Conservation (phyloP, 2,113 vertebrate species). For the Stictonetta naevosa region DNA sequence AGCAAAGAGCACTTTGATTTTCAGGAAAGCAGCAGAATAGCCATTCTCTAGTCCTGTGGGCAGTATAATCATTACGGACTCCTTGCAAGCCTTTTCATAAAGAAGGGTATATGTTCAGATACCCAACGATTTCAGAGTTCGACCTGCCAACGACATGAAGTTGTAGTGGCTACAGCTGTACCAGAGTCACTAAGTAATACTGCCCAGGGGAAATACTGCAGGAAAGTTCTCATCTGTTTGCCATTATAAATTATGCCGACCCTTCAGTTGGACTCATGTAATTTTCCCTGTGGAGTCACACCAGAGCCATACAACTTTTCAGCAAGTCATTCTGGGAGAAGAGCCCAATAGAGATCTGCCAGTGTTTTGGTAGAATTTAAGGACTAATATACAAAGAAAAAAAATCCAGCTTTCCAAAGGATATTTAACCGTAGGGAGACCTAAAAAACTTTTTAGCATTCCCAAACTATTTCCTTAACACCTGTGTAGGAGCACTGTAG, state of each 20-base stretch:
- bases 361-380: slow-evolving; percentile 24
- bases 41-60: not conserved
- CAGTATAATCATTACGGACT: not conserved
- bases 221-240: slow-evolving; percentile 63
- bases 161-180: slow-evolving; percentile 29
- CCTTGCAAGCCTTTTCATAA: not conserved
- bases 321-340: slow-evolving; percentile 25
- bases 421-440: slow-evolving; percentile 50
- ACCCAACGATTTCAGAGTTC: slow-evolving; percentile 21
- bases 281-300: slow-evolving; percentile 45
- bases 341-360: slow-evolving; percentile 15
- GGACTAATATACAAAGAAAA: slow-evolving; percentile 24
- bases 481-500: not conserved
- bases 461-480: slow-evolving; percentile 32
- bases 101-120: not conserved
- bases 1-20: not conserved
- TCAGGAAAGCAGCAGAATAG: slow-evolving; percentile 3
- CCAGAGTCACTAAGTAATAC: slow-evolving; percentile 19
- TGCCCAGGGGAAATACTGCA: slow-evolving; percentile 17
- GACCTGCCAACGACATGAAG: slow-evolving; percentile 50
- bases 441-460: not conserved
- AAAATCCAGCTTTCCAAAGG: slow-evolving; percentile 40
- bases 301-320: slow-evolving; percentile 32
- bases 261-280: slow-evolving; percentile 27
- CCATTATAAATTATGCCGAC: slow-evolving; percentile 52